A percentile compares a stretch with the other conserved stretches of the same genome.
These are phyloP conservation scores for Melanaphis sacchari DNA, from an alignment of 1,140 invertebrate genomes.

Conservation along the genomic window DNA sequence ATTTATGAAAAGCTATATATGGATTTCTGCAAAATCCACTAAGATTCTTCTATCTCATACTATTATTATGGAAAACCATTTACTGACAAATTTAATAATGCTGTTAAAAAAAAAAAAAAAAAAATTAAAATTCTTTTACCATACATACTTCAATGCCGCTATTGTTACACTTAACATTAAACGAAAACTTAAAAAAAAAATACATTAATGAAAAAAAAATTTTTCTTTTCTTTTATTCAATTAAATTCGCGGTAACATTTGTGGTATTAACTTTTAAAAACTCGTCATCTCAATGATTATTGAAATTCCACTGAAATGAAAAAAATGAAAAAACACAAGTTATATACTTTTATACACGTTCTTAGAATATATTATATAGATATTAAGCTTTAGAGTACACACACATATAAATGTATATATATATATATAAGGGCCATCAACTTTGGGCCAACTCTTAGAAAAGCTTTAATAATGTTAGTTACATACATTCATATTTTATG, in stretches of 20 bases:
- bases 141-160: background rate
- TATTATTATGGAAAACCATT: background rate
- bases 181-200: background rate
- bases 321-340: no score
- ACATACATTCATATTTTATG: no score
- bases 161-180: background rate
- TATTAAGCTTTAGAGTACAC: no score
- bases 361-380: no score
- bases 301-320: no score
- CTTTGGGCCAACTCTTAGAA: no score
- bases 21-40: background rate
- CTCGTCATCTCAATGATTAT: no score
- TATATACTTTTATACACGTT: no score
- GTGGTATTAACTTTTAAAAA: background rate
- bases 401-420: no score
- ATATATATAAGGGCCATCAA: no score
- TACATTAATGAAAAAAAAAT: background rate
- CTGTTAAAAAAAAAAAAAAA: background rate
- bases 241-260: background rate
- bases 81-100: constrained; percentile 17
- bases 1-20: background rate
- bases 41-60: background rate
- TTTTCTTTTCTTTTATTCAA: background rate
- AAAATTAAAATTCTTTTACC: background rate
- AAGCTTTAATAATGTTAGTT: no score